Base-by-base conservation (phyloP, 2,888 invertebrate genomes). In the Uropetala carovei region DNA sequence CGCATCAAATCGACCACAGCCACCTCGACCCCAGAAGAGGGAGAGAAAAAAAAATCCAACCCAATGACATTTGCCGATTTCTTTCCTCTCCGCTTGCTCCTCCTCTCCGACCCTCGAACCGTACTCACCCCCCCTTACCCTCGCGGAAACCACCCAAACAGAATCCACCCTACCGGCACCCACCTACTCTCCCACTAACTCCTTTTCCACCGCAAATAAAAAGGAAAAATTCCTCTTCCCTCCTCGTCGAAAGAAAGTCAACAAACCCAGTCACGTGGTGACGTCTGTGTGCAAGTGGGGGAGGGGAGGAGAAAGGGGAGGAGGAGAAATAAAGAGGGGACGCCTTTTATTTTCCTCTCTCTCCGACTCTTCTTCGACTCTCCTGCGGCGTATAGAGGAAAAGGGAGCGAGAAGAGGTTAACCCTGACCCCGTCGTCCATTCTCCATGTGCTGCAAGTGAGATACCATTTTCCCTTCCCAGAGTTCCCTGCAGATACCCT, bases 341-440 rank as follows among this genome's bases (percentile, higher is more conserved):
- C 22, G 18, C 10, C 22, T 68, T 11, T 22, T 22, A 68, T 43
- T 43, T 43, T 43, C 68, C 68, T 10, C 64, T 64, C 14, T n/a
- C 64, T n/a, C n/a, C 10, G 22, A 27, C 27, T 43, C 43, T 43
- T 43, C 43, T 43, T 43, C 43, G 5, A 43, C 43, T 5, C 43
- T 43, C 11, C 7, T 10, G 75, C 75, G 27, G 9, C 27, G 75
- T 75, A 13, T 13, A 27, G 75, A 22, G 27, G 43, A 43, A 43
- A 43, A 75, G 1, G 75, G 75, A 27, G 75, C 14, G 75, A 75
- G 18, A 18, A 14, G n/a, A 75, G 27, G 75, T 75, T 75, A 75
- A 75, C 75, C 75, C 75, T 68, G 68, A 68, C 68, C 68, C 68
- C 68, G 68, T 68, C 18, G 68, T 68, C 75, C 75, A 75, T 75